Evolutionary conservation across 2,113 vertebrate species (phyloP), one percentile per base, ranked within the genome.

Genomic region (Campylomormyrus numenius): DNA sequence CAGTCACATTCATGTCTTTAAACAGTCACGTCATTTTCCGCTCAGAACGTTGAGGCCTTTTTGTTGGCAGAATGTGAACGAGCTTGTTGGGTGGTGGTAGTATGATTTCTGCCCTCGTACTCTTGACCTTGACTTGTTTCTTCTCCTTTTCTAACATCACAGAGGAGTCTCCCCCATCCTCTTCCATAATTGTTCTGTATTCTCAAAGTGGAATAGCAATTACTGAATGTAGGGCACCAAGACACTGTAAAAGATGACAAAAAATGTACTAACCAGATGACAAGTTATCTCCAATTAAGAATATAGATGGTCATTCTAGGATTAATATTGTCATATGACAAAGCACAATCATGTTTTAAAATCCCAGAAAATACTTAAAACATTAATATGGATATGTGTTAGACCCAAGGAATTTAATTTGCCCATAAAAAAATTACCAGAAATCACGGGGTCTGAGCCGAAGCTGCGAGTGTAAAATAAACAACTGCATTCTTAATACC

Each of bases 201-300:
- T 88, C 90, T 39, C 17, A 62, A 52, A 88, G 46, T 53, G 70
- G 50, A 90, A 62, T 35, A 88, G 74, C 87, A 90, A 90, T 88
- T 62, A 46, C 87, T 74, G 87, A 88, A 90, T 83, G 70, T 88
- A 74, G 87, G 42, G 52, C 86, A 27, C n/a, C 4, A 56, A 24
- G 17, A 24, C 2, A 49, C 50, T 56, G 49, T 9, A 49, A 66
- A 42, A 87, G 24, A 46, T 17, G 10, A 84, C 56, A 50, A 87
- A 90, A 87, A 52, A 39, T 48, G 24, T 27, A 39, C 39, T 10
- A 11, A 62, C 11, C n/a, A 39, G 15, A 89, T 50, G 88, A 62
- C 50, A 89, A 85, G 31, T 31, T 85, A 52, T 58, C 52, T 58
- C 56, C 42, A 66, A 80, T 83, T 80, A 89, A 45, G 19, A 83